Conservation (phyloP, 2,113 vertebrate species). For the Saguinus imperator region DNA sequence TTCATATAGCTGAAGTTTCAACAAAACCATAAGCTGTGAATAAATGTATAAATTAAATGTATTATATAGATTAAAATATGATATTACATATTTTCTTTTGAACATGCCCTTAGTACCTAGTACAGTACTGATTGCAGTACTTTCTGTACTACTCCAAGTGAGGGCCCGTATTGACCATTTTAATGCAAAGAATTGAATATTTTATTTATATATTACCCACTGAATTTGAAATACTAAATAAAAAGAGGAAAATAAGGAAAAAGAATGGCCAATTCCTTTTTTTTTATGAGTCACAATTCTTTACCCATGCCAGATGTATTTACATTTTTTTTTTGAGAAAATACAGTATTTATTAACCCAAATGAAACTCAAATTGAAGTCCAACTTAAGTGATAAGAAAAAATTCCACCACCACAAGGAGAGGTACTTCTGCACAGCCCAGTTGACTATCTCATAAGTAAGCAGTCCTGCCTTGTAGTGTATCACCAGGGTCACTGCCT, state of each 20-base stretch:
- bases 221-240: fast-evolving
- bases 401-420: background rate
- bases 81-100: background rate
- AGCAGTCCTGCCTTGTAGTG: background rate
- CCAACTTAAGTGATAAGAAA: slow-evolving; percentile 1
- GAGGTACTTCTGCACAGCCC: too few relatives aligned
- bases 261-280: background rate
- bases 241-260: background rate
- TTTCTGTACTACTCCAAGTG: background rate
- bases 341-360: background rate
- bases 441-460: background rate
- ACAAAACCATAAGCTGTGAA: background rate
- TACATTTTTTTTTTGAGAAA: background rate
- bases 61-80: background rate
- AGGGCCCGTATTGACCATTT: background rate
- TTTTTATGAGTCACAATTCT: background rate
- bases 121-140: background rate
- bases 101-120: fast-evolving
- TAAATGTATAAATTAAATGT: background rate
- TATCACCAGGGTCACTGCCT: background rate
- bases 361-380: slow-evolving; percentile 22
- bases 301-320: background rate
- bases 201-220: background rate
- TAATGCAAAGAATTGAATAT: background rate
- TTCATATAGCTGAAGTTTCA: background rate